Base-by-base conservation (phyloP, 2,888 invertebrate species). In the Drosophila picticornis region DNA sequence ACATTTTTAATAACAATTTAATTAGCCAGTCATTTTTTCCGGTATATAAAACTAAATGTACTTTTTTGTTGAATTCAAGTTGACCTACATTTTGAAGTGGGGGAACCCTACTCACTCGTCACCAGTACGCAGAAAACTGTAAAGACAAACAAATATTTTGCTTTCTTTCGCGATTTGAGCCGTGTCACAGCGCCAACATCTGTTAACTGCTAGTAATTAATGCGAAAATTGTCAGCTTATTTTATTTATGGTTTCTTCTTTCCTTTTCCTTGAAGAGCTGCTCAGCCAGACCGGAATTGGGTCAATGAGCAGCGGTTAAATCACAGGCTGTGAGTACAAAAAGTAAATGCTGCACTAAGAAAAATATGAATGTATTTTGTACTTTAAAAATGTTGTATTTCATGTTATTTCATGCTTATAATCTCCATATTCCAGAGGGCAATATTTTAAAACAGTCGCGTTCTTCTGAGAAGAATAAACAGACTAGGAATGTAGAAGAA, bases 281-380 rank as follows among this genome's bases (percentile, higher is more conserved):
- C 50, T 71, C 62, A 50, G 67, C 43, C 68, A 51, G 25, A 38
- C 46, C 29, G 60, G 51, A 84, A 82, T 55, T 82, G 22, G 83
- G 88, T 84, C 83, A 84, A 31, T 55, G 68, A 69, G 66, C 72
- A 83, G 66, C 69, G 80, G 72, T 74, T 74, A 77, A 80, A 73
- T 65, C 71, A 56, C 68, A 43, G 32, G 16, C 63, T 32, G 34
- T 36, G 55, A 66, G 59, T 63, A 65, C 61, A 57, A 57, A 74
- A 59, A 69, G n/a, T 38, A 51, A 65, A 53, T 31, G 69, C 40
- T 68, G 19, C 27, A 56, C 27, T 56, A 27, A 1, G 9, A n/a
- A 38, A 38, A 36, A 38, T n/a, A n/a, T 4, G 2, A 38, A 46
- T 46, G 56, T 13, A 13, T 27, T 56, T 25, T 27, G 7, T 13